Percentiles rank a stretch among this genome's conserved stretches.
phyloP scores from a whole-genome alignment of 2,888 invertebrate genomes.

The Scaptomyza tumidula region DNA sequence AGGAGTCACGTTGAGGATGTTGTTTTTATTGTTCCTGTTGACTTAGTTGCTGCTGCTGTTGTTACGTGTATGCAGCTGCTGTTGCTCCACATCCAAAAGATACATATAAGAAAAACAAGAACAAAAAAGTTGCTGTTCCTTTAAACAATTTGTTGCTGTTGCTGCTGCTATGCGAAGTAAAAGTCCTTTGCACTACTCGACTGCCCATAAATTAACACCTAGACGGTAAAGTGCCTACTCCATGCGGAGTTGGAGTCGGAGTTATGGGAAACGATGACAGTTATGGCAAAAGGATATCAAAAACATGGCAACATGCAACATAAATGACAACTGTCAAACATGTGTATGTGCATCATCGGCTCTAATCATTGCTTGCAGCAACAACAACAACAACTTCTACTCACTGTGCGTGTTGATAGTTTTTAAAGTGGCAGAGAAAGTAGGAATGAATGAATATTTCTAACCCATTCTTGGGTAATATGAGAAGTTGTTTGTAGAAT shows the following conservation, averaged over 20 bases:
- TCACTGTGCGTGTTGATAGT: conserved; percentile 50
- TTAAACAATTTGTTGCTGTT: conserved; percentile 40
- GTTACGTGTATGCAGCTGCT: conserved; percentile 51
- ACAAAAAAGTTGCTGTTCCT: conserved; percentile 22
- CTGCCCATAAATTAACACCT: conserved; percentile 78
- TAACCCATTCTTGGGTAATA: conserved; percentile 52
- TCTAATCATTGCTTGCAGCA: conserved; percentile 15
- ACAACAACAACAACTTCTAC: conserved; percentile 9
- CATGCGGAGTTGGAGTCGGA: not conserved
- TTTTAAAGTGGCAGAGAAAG: conserved; percentile 19
- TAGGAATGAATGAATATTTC: not conserved
- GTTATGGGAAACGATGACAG: conserved; percentile 64
- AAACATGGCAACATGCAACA: conserved; percentile 30
- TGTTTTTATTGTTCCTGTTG: conserved; percentile 51
- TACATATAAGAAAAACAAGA: conserved; percentile 26
- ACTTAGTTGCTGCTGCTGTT: conserved; percentile 40
- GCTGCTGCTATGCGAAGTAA: not conserved
- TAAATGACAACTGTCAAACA: conserved; percentile 15
- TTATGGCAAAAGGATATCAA: conserved; percentile 75
- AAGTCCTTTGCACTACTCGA: conserved; percentile 17
- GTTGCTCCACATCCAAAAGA: conserved; percentile 58
- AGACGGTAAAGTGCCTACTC: conserved; percentile 33
- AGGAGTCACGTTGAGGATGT: conserved; percentile 46
- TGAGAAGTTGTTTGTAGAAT: conserved; percentile 26
- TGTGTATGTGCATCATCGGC: conserved; percentile 26